phyloP scores from a whole-genome alignment of 1,140 invertebrate genomes.

The Anadara kagoshimensis region DNA sequence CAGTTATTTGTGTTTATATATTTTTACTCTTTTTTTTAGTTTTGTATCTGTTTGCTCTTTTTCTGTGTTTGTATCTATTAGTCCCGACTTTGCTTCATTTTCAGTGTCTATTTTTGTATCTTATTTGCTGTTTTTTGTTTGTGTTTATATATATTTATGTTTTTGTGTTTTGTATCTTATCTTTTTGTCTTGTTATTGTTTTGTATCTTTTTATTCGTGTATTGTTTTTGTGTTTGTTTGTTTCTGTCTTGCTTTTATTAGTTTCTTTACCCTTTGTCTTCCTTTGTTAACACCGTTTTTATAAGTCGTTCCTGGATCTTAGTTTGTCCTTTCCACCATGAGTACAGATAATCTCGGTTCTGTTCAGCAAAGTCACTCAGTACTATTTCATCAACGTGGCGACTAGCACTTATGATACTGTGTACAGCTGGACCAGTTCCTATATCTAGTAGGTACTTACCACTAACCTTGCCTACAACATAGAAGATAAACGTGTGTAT shows the following conservation, averaged over 20 bases:
- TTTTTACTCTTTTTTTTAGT: too few relatives aligned
- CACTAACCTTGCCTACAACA: not conserved
- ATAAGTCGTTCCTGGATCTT: not conserved
- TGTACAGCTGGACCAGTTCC: slow-evolving; percentile 8
- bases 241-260: not conserved
- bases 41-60: too few relatives aligned
- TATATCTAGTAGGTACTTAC: slow-evolving; percentile 1
- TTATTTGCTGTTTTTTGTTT: too few relatives aligned
- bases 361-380: not conserved
- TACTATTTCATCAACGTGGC: slow-evolving; percentile 5
- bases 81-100: too few relatives aligned
- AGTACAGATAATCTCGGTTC: not conserved
- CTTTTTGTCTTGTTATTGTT: too few relatives aligned
- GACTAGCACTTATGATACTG: not conserved
- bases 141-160: too few relatives aligned
- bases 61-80: too few relatives aligned
- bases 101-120: too few relatives aligned
- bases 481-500: too few relatives aligned
- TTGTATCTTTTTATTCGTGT: not conserved
- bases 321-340: slow-evolving; percentile 4
- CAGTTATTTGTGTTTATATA: too few relatives aligned
- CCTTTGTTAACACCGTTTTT: not conserved
- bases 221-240: not conserved
- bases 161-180: too few relatives aligned
- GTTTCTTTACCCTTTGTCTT: not conserved